Evolutionary conservation across 2,113 vertebrate genomes (phyloP), one percentile per base, ranked within the genome.

Genomic region (Buteo buteo): DNA sequence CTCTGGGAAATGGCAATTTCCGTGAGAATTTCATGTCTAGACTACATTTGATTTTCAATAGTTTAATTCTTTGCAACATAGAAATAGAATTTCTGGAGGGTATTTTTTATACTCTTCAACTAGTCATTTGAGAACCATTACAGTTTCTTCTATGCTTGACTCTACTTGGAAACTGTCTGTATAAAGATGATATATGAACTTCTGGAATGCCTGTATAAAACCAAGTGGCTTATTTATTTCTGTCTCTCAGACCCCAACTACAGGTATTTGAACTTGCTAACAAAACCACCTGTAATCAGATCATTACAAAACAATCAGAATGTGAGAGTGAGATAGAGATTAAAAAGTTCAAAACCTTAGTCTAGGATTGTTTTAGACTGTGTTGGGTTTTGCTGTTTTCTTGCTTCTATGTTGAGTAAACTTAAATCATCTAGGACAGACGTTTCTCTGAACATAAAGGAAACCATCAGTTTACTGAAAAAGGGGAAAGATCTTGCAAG

Each of bases 61-160:
- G 78, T 58, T 91, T 77, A 91, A 78, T 94, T 95, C 67, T 71
- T 96, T 87, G 83, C 52, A 65, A 58, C 67, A 82, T 29, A 80
- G 66, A 67, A 93, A 45, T 22, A 88, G 50, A 86, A 83, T 96
- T 96, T 95, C 93, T 90, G 58, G 84, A 82, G 94, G 71, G 52
- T 90, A 19, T 70, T 86, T 93, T 88, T 93, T 61, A 82, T 84
- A 26, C 5, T 34, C 52, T 81, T 96, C 69, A 95, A 40, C 17
- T 62, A 76, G 61, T 86, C 80, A 45, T 88, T 92, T 96, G 79
- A 86, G 88, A 83, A 36, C 76, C 62, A 86, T 93, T 90, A 88
- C 11, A 29, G 21, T 88, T 96, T 82, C 44, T 82, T 69, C 80
- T 82, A 7, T 34, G 50, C 49, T 90, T 88, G 40, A 74, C 34